Evolutionary conservation across 2,797 vertebrate genomes (phyloP).

Genomic region (Tragopan temminckii): DNA sequence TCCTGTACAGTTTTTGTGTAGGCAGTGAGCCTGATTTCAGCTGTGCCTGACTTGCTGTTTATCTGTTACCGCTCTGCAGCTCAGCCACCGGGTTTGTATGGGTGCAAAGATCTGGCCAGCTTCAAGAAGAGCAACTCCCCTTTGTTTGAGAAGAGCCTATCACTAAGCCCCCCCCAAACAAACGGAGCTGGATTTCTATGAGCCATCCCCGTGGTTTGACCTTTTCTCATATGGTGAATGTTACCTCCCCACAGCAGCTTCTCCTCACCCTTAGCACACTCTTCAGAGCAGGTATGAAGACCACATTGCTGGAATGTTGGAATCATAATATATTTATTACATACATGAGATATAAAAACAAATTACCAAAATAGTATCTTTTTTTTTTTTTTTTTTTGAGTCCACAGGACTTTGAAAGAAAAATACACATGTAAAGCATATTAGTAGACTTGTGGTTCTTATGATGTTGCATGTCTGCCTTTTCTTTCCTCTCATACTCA

Average conservation of each 20-base stretch:
- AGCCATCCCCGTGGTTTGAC: not conserved
- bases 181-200: not conserved
- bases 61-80: not conserved
- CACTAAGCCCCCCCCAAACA: not conserved
- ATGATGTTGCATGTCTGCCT: slow-evolving; percentile 50
- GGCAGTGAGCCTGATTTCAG: not conserved
- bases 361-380: slow-evolving; percentile 79
- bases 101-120: not conserved
- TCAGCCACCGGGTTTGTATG: not conserved
- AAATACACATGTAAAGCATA: slow-evolving; percentile 65
- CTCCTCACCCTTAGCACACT: not conserved
- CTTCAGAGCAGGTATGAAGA: not conserved
- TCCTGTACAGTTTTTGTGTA: not conserved
- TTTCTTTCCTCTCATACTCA: slow-evolving; percentile 52
- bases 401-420: slow-evolving; percentile 82
- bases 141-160: not conserved
- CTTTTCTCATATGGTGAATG: not conserved
- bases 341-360: slow-evolving; percentile 82
- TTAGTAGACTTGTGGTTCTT: slow-evolving; percentile 23
- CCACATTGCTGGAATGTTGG: not conserved
- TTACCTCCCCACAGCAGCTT: not conserved
- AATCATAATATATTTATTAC: slow-evolving; percentile 83
- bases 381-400: slow-evolving; percentile 71
- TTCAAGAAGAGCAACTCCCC: not conserved
- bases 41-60: not conserved